Evolutionary conservation across 2,113 vertebrate species (phyloP), one percentile per base, ranked within the genome.

Genomic region (Cheilinus undulatus): DNA sequence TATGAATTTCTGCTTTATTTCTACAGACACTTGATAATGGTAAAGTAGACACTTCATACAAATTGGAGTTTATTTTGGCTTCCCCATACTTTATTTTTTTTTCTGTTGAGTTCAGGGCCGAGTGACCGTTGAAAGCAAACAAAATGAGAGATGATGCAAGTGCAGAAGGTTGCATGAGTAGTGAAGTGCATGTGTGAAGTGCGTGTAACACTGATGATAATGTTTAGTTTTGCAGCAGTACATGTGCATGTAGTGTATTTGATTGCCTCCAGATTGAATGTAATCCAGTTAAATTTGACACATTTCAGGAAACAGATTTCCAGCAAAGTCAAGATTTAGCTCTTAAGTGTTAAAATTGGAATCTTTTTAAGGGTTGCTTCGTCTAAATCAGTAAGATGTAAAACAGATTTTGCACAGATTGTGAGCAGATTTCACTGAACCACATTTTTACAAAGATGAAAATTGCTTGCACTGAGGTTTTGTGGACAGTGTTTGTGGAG

Each of bases 21-120:
- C 50, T 59, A 4, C 0, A 56, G 51, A 70, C 63, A 54, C 38
- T 68, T 10, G 0, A 53, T 24, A 59, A 66, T 83, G 24, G n/a
- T 14, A 32, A 24, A 78, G 40, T 45, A 30, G 9, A 69, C 68
- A 69, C 38, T 67, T 75, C 22, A 30, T 40, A 58, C 43, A 59
- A 84, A 78, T 65, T 83, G 68, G 34, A 19, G 19, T 53, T 75
- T 73, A 67, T 68, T 80, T 82, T 84, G 60, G 67, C 57, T 69
- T 58, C 38, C 40, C 36, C 20, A 6, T 13, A 36, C 7, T n/a
- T n/a, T n/a, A n/a, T n/a, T n/a, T n/a, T n/a, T 22, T 70, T 62
- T 34, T 69, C 30, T 79, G 45, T 80, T 76, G 43, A 64, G 22
- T 54, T 69, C 62, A 30, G 28, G 27, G 23, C 13, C 23, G 17